Base-by-base conservation (phyloP, 2,888 invertebrate species). In the Anoplius nigerrimus region DNA sequence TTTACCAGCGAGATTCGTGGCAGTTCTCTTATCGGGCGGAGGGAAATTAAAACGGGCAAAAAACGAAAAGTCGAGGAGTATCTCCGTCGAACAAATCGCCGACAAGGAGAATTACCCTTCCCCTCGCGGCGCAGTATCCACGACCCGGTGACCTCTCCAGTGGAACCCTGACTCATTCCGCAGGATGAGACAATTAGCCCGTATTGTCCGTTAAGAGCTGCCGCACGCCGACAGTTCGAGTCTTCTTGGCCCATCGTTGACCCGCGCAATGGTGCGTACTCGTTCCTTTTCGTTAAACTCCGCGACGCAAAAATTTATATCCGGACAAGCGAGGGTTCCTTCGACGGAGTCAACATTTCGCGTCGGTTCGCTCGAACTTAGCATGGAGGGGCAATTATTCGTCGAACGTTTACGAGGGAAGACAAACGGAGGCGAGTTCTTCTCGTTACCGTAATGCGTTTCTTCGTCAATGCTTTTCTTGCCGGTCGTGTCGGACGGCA, bases 401-500 rank as follows among this genome's bases (percentile, higher is more conserved):
- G 48, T n/a, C 20, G 48, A 48, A 20, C 20, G 5, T 48, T 48
- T 48, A 48, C 20, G 16, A 16, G 18, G 1, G 5, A 20, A 3
- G 48, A 11, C 24, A 3, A 22, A 24, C 22, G 8, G 22, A 24
- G 3, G 22, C 21, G 53, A 22, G 4, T 53, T 24, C 53, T 53
- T 24, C 22, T 53, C 21, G 53, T 53, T 53, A 15, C 15, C 22
- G 20, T 59, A 59, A 59, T 59, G 58, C 58, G 58, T 46, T 59
- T 59, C 58, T 59, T 59, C 24, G 21, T 21, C 16, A 21, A 48
- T 59, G 20, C 18, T 48, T n/a, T 18, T 34, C 27, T 21, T 34
- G 21, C 34, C 6, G 20, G 20, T 48, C 20, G 48, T 18, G 15
- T 48, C 6, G 24, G 43, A 15, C 34, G 34, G 34, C 34, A 34